Evolutionary conservation across 2,113 vertebrate species (phyloP).

Genomic region (Probosciger aterrimus): DNA sequence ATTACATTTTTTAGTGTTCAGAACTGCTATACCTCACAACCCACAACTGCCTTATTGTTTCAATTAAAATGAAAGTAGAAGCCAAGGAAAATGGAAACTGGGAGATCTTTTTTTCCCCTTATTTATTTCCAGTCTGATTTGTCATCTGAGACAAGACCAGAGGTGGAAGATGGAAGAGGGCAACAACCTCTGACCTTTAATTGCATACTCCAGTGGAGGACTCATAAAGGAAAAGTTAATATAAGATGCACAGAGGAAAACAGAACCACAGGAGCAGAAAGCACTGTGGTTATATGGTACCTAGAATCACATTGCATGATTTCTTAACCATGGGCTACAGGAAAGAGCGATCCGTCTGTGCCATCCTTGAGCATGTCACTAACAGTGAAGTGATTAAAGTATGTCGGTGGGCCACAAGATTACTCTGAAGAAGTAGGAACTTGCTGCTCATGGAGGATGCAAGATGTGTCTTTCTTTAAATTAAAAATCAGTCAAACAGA

Average conservation of each 20-base stretch:
- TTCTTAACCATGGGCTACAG: neutral
- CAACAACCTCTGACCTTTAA: neutral
- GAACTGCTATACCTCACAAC: neutral
- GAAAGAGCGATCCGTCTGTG: neutral
- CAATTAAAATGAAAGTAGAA: neutral
- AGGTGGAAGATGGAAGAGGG: neutral
- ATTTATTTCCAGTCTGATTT: neutral
- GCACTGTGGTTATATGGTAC: neutral
- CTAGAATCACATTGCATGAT: too few relatives aligned
- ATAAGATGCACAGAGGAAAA: neutral
- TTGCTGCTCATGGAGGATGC: neutral
- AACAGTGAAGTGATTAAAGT: neutral
- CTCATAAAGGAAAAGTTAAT: neutral
- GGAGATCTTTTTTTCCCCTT: neutral
- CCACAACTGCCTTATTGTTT: neutral
- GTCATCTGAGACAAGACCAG: neutral
- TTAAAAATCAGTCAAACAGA: neutral
- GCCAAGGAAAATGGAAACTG: neutral
- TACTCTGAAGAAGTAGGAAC: neutral
- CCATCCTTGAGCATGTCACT: neutral
- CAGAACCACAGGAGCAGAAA: neutral
- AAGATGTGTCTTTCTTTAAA: neutral
- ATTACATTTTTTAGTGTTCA: neutral
- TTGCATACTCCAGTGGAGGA: neutral
- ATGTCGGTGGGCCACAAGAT: neutral